Percentiles rank a stretch among this genome's conserved stretches.
phyloP scores from a whole-genome alignment of 2,797 vertebrate genomes.

The Hyperoplus immaculatus region DNA sequence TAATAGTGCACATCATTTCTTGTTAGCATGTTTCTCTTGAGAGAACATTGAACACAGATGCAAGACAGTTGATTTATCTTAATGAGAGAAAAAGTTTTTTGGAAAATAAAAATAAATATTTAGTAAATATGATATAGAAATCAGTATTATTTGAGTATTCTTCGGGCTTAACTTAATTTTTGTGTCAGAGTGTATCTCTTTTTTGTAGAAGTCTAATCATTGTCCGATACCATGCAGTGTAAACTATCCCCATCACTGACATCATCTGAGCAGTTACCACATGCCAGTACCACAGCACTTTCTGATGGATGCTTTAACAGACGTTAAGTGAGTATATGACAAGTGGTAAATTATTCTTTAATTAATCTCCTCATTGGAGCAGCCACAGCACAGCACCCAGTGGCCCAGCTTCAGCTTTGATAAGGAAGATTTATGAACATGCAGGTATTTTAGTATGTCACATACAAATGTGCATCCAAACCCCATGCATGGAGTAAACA shows the following conservation, averaged over 20 bases:
- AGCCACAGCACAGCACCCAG: slow-evolving; percentile 6
- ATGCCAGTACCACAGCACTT: slow-evolving; percentile 2
- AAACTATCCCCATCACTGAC: slow-evolving; percentile 34
- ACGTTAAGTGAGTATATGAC: slow-evolving; percentile 27
- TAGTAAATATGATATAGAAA: background rate
- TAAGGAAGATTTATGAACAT: slow-evolving; percentile 5
- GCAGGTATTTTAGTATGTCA: background rate
- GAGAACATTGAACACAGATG: slow-evolving; percentile 5
- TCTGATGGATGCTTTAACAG: slow-evolving; percentile 32
- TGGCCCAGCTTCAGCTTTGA: background rate
- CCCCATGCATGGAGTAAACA: background rate
- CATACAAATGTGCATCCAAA: slow-evolving; percentile 4
- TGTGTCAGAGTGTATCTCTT: slow-evolving; percentile 40
- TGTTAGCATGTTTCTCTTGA: slow-evolving; percentile 7
- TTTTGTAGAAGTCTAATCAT: slow-evolving; percentile 30
- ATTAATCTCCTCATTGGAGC: slow-evolving; percentile 5
- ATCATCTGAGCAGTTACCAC: slow-evolving; percentile 16
- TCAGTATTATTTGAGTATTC: background rate
- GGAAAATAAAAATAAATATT: background rate
- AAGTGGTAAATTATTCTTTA: slow-evolving; percentile 19
- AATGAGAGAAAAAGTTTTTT: background rate
- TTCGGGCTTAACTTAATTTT: background rate
- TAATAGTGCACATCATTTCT: background rate
- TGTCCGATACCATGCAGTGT: slow-evolving; percentile 41
- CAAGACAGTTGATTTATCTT: background rate